A percentile compares a stretch with the other conserved stretches of the same genome.
These are phyloP conservation scores for Cathartes aura DNA, from an alignment of 2,113 vertebrate genomes.

Conservation along the genomic window DNA sequence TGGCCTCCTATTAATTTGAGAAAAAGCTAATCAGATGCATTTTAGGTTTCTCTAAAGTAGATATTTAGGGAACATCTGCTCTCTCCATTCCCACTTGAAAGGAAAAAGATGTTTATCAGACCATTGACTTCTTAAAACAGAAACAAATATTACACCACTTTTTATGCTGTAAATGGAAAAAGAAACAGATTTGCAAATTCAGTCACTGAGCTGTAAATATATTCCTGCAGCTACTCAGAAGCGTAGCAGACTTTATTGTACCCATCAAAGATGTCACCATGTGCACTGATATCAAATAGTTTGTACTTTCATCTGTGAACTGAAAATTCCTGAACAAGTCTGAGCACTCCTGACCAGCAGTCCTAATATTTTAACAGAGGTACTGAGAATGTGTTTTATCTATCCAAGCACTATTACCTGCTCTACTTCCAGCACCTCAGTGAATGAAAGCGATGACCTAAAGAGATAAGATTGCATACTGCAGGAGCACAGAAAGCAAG, in stretches of 20 bases:
- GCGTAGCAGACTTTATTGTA: not conserved
- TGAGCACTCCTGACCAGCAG: not conserved
- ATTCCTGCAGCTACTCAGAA: constrained; percentile 13
- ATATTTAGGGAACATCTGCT: constrained; percentile 5
- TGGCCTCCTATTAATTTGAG: constrained; percentile 25
- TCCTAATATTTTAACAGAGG: constrained; percentile 30
- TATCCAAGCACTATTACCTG: not conserved
- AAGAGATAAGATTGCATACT: not conserved
- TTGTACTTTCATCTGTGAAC: constrained; percentile 46
- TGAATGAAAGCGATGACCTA: not conserved
- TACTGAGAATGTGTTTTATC: constrained; percentile 22
- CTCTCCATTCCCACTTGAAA: not conserved
- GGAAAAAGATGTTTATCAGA: constrained; percentile 23
- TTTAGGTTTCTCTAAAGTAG: constrained; percentile 16
- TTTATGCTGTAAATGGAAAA: not conserved
- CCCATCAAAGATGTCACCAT: constrained; percentile 20
- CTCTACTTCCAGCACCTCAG: not conserved
- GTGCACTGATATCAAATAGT: not conserved
- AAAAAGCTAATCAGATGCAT: not conserved
- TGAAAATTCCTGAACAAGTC: constrained; percentile 13
- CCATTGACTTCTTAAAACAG: not conserved
- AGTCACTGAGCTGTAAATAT: constrained; percentile 33
- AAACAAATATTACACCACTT: constrained; percentile 27
- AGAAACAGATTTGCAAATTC: constrained; percentile 23
- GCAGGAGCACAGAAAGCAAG: not conserved